Evolutionary conservation across 2,888 invertebrate genomes (phyloP), one percentile per base, ranked within the genome.

Genomic region (Polyommatus iphigenia): DNA sequence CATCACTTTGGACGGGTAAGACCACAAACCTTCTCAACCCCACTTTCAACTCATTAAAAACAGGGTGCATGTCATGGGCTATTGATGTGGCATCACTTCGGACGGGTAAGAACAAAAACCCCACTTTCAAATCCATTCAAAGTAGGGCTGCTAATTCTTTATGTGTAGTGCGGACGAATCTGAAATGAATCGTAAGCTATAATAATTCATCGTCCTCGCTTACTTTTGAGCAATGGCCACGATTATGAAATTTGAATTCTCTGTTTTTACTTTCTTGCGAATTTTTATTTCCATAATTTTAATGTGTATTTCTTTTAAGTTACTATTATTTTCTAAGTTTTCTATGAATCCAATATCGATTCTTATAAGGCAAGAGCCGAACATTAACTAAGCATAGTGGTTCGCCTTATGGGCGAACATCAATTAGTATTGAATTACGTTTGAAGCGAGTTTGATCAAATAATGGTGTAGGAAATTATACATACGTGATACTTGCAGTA

Each of bases 61-160:
- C 46, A 46, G 46, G 46, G 46, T 6, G 36, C 36, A 97, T 78
- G 98, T 98, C 71, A 95, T 98, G 80, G 98, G 99, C 87, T 99
- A 99, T 88, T 99, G 81, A 97, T 99, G 97, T 99, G 99, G 99
- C 99, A 99, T 93, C 99, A 99, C 93, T 99, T 99, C 89, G 99
- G 99, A 85, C 95, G 97, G 93, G 96, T 97, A 94, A 83, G 89
- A 80, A 71, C 18, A n/a, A 2, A 20, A n/a, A 20, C n/a, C n/a
- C 6, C n/a, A 3, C 6, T 6, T 36, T 6, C 36, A 36, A 36
- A 6, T 6, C 36, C 36, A 36, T 36, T 36, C 7, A 36, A 50
- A 50, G 3, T 15, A 54, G 18, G 5, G 5, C 4, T 10, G 46
- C 46, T 46, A 46, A 3, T 41, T 41, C 46, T 3, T 46, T 46